Evolutionary conservation across 2,113 vertebrate genomes (phyloP).

Genomic region (Lutjanus erythropterus): DNA sequence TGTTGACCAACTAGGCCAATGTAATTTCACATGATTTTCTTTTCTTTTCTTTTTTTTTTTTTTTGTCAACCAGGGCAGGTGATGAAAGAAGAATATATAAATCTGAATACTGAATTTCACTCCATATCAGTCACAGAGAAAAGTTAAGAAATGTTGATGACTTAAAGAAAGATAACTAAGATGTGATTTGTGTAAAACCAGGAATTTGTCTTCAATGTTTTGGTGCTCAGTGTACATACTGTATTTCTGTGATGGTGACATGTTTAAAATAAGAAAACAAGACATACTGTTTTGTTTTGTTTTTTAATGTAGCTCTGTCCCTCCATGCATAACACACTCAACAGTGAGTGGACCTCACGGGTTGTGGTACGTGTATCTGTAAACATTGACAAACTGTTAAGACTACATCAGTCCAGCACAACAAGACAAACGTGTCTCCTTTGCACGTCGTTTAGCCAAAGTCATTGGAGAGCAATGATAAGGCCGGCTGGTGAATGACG

Average conservation of each 20-base stretch:
- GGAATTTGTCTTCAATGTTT: background rate
- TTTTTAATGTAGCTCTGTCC: background rate
- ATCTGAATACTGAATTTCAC: background rate
- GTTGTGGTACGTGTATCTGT: slow-evolving; percentile 14
- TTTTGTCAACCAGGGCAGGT: background rate
- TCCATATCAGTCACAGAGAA: background rate
- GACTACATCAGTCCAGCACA: slow-evolving; percentile 49
- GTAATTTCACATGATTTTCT: too few species aligned
- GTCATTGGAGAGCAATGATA: slow-evolving; percentile 68
- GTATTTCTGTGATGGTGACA: background rate
- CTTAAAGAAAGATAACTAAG: background rate
- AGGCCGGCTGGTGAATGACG: slow-evolving; percentile 61
- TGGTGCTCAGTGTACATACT: too few species aligned
- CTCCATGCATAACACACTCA: background rate
- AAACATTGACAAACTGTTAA: slow-evolving; percentile 33
- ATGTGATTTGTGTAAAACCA: background rate
- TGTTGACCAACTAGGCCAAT: background rate
- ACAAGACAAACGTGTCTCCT: slow-evolving; percentile 56
- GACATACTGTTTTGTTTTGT: background rate
- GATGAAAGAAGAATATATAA: background rate
- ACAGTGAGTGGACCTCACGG: slow-evolving; percentile 8
- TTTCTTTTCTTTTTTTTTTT: background rate
- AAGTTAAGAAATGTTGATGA: background rate
- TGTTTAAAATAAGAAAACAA: background rate
- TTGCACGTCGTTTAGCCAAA: slow-evolving; percentile 64